Evolutionary conservation across 2,888 invertebrate genomes (phyloP).

Genomic region (Campoplex capitator): DNA sequence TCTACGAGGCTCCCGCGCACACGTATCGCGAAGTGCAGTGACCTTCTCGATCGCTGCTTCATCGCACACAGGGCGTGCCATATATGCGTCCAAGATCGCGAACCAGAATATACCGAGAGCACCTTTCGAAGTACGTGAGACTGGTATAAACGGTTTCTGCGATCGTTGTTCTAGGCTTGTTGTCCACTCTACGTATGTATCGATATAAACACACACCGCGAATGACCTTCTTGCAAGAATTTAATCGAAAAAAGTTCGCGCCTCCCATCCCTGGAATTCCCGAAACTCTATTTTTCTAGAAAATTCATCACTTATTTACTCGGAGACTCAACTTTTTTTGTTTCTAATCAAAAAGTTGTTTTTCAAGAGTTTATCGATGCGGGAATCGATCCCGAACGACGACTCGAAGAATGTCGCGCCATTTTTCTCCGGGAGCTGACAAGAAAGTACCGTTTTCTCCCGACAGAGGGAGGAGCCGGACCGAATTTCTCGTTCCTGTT

Average conservation of each 20-base stretch:
- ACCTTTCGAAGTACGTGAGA: constrained; percentile 8
- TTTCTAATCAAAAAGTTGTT: neutral
- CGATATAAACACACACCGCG: neutral
- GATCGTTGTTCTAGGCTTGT: neutral
- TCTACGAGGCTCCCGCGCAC: constrained; percentile 1
- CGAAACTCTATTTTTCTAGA: neutral
- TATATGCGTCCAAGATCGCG: constrained; percentile 32
- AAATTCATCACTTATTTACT: neutral
- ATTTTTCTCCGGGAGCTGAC: neutral
- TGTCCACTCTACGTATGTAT: neutral
- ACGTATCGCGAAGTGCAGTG: constrained; percentile 15
- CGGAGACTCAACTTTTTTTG: neutral
- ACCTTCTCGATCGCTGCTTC: constrained; percentile 27
- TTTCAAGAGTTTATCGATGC: neutral
- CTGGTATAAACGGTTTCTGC: constrained; percentile 13
- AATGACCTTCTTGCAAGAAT: neutral
- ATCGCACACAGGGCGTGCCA: constrained; percentile 23
- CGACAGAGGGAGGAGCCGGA: constrained; percentile 68
- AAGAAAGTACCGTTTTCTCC: constrained; percentile 76
- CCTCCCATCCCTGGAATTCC: neutral
- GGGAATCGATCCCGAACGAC: constrained; percentile 46
- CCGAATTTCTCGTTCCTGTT: constrained; percentile 40
- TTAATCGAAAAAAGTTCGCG: neutral
- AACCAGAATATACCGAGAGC: constrained; percentile 19
- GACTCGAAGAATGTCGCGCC: constrained; percentile 78